phyloP scores from a whole-genome alignment of 2,888 invertebrate species.

The Flexamia atlantica region DNA sequence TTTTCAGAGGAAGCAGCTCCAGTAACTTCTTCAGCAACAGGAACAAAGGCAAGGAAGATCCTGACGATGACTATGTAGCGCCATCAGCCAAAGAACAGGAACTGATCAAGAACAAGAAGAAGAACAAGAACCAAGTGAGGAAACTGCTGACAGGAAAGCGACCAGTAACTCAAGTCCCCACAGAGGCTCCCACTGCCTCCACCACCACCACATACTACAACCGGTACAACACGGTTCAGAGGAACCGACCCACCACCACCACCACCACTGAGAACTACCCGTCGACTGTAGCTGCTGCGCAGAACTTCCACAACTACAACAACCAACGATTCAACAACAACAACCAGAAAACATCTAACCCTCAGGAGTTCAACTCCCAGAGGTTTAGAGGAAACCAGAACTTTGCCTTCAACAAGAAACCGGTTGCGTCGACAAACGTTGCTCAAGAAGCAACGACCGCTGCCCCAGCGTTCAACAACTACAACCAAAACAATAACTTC shows the following conservation, averaged over 20 bases:
- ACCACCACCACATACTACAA: slow-evolving; percentile 48
- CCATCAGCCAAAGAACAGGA: slow-evolving; percentile 66
- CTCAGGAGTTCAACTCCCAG: slow-evolving; percentile 52
- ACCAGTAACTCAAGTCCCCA: slow-evolving; percentile 59
- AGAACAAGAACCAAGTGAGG: slow-evolving; percentile 73
- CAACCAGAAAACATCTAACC: slow-evolving; percentile 18
- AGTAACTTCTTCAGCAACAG: slow-evolving; percentile 86
- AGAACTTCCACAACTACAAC: slow-evolving; percentile 16
- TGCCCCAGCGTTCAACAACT: slow-evolving; percentile 48
- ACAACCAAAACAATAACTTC: slow-evolving; percentile 55
- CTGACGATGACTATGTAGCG: slow-evolving; percentile 75
- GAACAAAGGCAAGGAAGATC: slow-evolving; percentile 79
- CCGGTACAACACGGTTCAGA: slow-evolving; percentile 62
- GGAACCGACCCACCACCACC: slow-evolving; percentile 54
- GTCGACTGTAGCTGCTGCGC: slow-evolving; percentile 24
- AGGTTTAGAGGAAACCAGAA: slow-evolving; percentile 60
- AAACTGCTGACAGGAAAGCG: slow-evolving; percentile 73
- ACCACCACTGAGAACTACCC: slow-evolving; percentile 56
- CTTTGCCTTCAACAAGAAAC: slow-evolving; percentile 58
- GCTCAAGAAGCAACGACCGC: slow-evolving; percentile 49
- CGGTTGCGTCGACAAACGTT: slow-evolving; percentile 20
- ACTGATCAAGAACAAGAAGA: slow-evolving; percentile 74
- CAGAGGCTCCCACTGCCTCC: slow-evolving; percentile 61
- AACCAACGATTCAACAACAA: slow-evolving; percentile 30
- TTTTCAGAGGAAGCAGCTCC: slow-evolving; percentile 78